These are phyloP conservation scores for Plebejus anna DNA, from an alignment of 2,888 invertebrate species.

Conservation along the genomic window DNA sequence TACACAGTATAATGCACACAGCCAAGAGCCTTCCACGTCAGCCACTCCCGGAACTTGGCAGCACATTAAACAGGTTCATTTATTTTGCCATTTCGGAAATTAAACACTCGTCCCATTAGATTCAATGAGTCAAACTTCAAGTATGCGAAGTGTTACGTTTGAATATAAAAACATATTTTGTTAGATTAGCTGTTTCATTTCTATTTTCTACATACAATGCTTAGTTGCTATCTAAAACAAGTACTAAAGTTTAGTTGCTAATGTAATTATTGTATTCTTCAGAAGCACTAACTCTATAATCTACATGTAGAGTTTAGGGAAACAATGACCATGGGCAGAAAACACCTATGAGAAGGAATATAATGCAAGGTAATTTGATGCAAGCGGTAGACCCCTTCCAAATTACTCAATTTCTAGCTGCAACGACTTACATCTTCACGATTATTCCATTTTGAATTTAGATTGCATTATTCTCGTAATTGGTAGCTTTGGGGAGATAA, in stretches of 20 bases:
- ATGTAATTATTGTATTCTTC: neutral
- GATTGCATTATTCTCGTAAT: conserved; percentile 18
- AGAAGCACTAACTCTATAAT: neutral
- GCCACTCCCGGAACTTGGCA: conserved; percentile 30
- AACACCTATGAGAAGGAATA: neutral
- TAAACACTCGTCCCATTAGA: conserved; percentile 35
- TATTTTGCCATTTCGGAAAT: conserved; percentile 30
- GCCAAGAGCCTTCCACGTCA: neutral
- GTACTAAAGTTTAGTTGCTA: neutral
- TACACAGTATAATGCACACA: conserved; percentile 27
- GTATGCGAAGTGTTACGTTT: conserved; percentile 33
- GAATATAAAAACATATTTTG: conserved; percentile 34
- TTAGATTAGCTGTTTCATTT: conserved; percentile 29
- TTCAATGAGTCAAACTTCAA: conserved; percentile 36
- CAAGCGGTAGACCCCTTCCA: neutral
- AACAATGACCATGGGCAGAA: neutral
- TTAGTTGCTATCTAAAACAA: neutral
- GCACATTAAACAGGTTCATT: conserved; percentile 25
- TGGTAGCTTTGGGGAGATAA: neutral
- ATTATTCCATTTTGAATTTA: conserved; percentile 1
- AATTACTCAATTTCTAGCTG: neutral
- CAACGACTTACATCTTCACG: neutral
- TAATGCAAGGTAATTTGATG: neutral
- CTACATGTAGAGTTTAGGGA: neutral
- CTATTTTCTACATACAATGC: neutral